These are phyloP conservation scores for Exocentrus adspersus DNA, from an alignment of 2,888 invertebrate species.

Conservation along the genomic window DNA sequence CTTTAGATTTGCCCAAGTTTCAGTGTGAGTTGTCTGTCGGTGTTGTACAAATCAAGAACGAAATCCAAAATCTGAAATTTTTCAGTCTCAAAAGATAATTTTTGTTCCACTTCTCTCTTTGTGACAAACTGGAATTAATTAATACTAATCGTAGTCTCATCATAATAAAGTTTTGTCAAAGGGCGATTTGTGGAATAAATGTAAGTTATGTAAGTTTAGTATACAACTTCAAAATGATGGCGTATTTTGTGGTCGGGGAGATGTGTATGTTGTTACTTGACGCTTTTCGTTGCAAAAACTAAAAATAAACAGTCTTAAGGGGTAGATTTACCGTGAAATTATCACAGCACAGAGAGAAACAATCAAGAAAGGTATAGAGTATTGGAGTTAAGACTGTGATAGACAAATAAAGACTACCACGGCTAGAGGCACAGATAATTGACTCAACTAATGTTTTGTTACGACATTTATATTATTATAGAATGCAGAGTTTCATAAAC, in stretches of 20 bases:
- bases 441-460: conserved; percentile 69
- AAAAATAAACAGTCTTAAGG: conserved; percentile 40
- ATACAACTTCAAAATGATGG: too few relatives aligned
- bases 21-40: conserved; percentile 1
- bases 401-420: conserved; percentile 63
- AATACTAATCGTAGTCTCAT: too few relatives aligned
- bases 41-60: not conserved
- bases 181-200: too few relatives aligned
- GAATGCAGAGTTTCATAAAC: conserved; percentile 57
- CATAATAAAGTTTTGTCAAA: too few relatives aligned
- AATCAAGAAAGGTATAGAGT: conserved; percentile 50
- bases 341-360: conserved; percentile 58
- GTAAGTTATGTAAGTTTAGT: too few relatives aligned
- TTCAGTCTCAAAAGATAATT: conserved; percentile 26
- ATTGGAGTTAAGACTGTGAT: conserved; percentile 54
- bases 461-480: conserved; percentile 63
- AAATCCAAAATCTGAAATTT: not conserved
- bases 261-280: not conserved
- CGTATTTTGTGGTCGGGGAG: conserved; percentile 9
- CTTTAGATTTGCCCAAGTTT: conserved; percentile 12
- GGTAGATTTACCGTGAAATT: conserved; percentile 37
- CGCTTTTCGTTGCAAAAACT: not conserved
- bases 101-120: conserved; percentile 15
- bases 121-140: not conserved
- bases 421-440: conserved; percentile 72